Base-by-base conservation (phyloP, 2,888 invertebrate genomes). In the Platycheirus rosarum region DNA sequence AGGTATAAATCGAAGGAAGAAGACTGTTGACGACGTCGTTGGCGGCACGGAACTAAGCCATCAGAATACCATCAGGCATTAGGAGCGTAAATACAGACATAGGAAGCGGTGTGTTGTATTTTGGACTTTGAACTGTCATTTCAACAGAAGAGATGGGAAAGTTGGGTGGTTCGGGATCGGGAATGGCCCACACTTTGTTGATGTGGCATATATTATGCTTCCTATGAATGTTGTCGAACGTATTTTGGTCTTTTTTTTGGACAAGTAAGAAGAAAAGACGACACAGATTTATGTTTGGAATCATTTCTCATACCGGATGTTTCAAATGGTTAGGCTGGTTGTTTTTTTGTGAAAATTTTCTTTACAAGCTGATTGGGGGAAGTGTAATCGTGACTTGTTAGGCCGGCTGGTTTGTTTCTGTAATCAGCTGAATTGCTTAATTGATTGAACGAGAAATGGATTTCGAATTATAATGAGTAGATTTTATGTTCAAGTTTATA, bases 81-180 rank as follows among this genome's bases (percentile, higher is more conserved):
- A n/a, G 80, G 71, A 76, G 35, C 76, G 35, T 11, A 11, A 40
- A 40, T 1, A 40, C 5, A 20, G 8, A 57, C 42, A 71, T 62
- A 82, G 82, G 82, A 82, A 77, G 51, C 71, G 73, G 49, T 77
- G 77, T 77, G 68, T 77, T 82, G 63, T 77, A 6, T 82, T 82
- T 82, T 77, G 77, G 76, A 77, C 82, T 70, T 80, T 65, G 70
- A 65, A 65, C 57, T 51, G 37, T 55, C 42, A 68, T 23, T 53
- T 60, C 53, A 20, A 18, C n/a, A 16, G 40, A 53, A 13, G 14
- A 16, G 32, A 42, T 57, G 40, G 11, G n/a, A 3, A 37, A 35
- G 76, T 35, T 32, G 49, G 13, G 20, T 57, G 18, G 53, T 14
- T 37, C 48, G 40, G n/a, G 37, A 49, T 37, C 48, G 40, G n/a